These are phyloP conservation scores for Nibea coibor DNA, from an alignment of 2,113 vertebrate genomes.

Conservation along the genomic window DNA sequence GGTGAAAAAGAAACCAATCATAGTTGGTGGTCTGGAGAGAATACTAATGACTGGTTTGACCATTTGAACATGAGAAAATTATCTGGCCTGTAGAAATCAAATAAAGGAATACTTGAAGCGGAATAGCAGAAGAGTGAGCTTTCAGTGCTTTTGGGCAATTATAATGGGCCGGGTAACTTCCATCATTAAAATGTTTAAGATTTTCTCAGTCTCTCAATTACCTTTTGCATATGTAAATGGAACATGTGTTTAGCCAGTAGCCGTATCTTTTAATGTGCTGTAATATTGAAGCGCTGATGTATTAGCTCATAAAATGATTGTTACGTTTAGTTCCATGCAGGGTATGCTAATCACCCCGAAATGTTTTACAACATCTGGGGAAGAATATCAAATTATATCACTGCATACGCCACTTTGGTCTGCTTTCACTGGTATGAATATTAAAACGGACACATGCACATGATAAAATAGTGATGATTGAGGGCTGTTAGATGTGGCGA, in stretches of 20 bases:
- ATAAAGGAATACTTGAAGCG: conserved; percentile 36
- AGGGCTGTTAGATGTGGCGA: conserved; percentile 49
- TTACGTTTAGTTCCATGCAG: conserved; percentile 65
- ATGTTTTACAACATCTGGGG: conserved; percentile 72
- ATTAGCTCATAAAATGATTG: conserved; percentile 78
- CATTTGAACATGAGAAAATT: conserved; percentile 44
- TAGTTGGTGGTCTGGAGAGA: conserved; percentile 41
- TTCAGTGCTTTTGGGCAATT: conserved; percentile 44
- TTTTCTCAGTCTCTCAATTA: conserved; percentile 60
- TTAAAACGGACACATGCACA: conserved; percentile 63
- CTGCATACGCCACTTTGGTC: conserved; percentile 43
- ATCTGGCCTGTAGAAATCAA: conserved; percentile 46
- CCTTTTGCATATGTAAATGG: conserved; percentile 73
- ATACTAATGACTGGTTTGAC: conserved; percentile 51
- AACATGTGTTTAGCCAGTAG: conserved; percentile 78
- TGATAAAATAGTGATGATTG: conserved; percentile 72
- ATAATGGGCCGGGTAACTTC: conserved; percentile 34
- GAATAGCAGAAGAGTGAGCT: conserved; percentile 19
- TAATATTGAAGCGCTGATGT: conserved; percentile 65
- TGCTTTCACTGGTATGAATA: conserved; percentile 57
- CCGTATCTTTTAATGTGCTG: conserved; percentile 62
- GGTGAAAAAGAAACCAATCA: conserved; percentile 51
- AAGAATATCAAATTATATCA: conserved; percentile 61
- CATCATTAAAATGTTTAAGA: conserved; percentile 65
- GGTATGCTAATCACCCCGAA: conserved; percentile 59